Evolutionary conservation across 2,888 invertebrate species (phyloP), one percentile per base, ranked within the genome.

Genomic region (Chrysina gloriosa): DNA sequence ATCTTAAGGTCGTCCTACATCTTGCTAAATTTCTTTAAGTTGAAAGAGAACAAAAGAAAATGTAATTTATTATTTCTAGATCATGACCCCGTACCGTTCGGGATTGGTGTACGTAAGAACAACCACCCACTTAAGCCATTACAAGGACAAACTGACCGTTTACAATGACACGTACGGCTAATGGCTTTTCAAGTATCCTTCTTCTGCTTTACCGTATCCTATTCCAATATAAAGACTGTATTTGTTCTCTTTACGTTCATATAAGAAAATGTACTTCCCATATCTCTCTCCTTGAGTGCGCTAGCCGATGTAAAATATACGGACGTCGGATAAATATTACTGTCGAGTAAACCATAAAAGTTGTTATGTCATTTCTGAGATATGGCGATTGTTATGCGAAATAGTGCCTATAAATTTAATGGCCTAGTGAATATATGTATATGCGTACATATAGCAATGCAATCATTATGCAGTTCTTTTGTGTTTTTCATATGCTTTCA

Each of bases 171-270:
- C 11, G 42, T 25, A 39, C 39, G 11, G 39, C 27, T 58, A 58
- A 58, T 58, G 39, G 52, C 6, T 58, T 58, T 36, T 25, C 42
- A 34, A 58, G 25, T 58, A 58, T 58, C 39, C 27, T 58, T 58
- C 42, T 36, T 54, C 9, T 21, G 34, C 19, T 34, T 7, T 7
- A 16, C 31, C 11, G 19, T 31, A 54, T 54, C 54, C 54, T 54
- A 31, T 19, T 54, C 5, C n/a, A n/a, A 25, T 9, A 36, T 14
- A 54, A 9, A 34, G 31, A 16, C 19, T 11, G 9, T 3, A 47
- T 54, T 14, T 54, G 25, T 34, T 54, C 31, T 34, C 34, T 31
- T 31, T 31, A 31, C 7, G 9, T 19, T 19, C 9, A 19, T 6
- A n/a, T n/a, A 54, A 48, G n/a, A 21, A 21, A n/a, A n/a, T n/a